phyloP scores from a whole-genome alignment of 2,888 invertebrate species.

The Toxonevra muliebris region DNA sequence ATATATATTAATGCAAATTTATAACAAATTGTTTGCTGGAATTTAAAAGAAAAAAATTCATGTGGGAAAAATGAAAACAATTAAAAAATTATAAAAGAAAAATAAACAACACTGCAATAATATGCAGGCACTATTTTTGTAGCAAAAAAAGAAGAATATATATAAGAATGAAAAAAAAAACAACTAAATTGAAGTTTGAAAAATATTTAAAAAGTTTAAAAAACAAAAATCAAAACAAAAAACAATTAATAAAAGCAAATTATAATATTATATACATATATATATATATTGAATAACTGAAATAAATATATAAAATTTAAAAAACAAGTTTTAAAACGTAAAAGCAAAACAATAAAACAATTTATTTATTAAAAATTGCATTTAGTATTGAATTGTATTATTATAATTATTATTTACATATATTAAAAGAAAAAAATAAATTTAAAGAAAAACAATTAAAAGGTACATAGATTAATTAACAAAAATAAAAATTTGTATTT shows the following conservation, averaged over 20 bases:
- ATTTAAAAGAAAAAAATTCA: constrained; percentile 2
- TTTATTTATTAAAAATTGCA: constrained; percentile 19
- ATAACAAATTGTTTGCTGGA: constrained; percentile 1
- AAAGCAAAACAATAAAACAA: neutral
- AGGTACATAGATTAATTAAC: constrained; percentile 9
- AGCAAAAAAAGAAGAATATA: constrained; percentile 31
- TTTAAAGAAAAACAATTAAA: constrained; percentile 25
- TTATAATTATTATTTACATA: neutral
- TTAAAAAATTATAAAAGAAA: constrained; percentile 18
- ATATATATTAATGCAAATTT: too few species aligned
- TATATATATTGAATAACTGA: constrained; percentile 12
- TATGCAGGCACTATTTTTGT: constrained; percentile 36
- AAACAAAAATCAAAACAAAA: constrained; percentile 25
- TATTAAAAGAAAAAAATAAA: neutral
- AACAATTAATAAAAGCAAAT: constrained; percentile 32
- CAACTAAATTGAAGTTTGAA: too few species aligned
- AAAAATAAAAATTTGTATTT: constrained; percentile 12
- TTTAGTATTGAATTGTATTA: constrained; percentile 16
- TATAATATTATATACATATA: constrained; percentile 27
- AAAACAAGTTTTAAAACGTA: too few species aligned
- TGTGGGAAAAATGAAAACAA: constrained; percentile 11
- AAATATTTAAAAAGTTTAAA: too few species aligned
- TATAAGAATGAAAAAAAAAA: neutral
- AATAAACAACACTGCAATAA: neutral
- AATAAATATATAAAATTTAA: constrained; percentile 3